A percentile compares a stretch with the other conserved stretches of the same genome.
Evolutionary conservation across 2,797 vertebrate genomes (phyloP).

Genomic region (Dermochelys coriacea): DNA sequence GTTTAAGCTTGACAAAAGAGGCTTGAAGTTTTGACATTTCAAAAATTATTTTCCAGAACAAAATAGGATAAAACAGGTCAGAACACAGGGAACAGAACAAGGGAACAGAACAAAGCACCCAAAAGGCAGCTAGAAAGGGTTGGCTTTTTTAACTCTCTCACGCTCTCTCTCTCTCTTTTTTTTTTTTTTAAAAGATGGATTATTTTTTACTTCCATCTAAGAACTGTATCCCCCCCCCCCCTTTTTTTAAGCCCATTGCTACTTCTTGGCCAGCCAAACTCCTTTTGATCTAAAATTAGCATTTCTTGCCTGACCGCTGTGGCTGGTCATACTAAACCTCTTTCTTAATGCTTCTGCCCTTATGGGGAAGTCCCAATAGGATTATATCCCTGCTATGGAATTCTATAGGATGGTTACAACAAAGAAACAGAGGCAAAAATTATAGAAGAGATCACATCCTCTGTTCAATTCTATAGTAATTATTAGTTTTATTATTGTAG

Average conservation of each 20-base stretch:
- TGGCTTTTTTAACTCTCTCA: conserved; percentile 41
- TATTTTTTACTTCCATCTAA: conserved; percentile 36
- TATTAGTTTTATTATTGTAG: neutral
- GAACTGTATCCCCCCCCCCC: conserved; percentile 3
- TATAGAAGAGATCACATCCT: conserved; percentile 9
- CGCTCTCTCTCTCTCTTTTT: neutral
- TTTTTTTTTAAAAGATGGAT: conserved; percentile 30
- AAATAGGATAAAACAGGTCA: conserved; percentile 68
- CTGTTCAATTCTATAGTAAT: neutral
- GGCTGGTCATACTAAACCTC: conserved; percentile 20
- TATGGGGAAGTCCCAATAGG: neutral
- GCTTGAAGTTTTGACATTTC: conserved; percentile 76
- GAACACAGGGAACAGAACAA: conserved; percentile 66
- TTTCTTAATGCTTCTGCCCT: conserved; percentile 23
- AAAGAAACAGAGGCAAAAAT: neutral
- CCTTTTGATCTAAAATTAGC: conserved; percentile 64
- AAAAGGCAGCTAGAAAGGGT: conserved; percentile 59
- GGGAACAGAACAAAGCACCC: conserved; percentile 73
- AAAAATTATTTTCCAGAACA: conserved; percentile 72
- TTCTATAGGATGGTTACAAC: neutral
- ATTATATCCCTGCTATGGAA: neutral
- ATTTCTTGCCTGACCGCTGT: conserved; percentile 15
- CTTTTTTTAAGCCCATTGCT: conserved; percentile 42
- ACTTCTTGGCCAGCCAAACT: conserved; percentile 33
- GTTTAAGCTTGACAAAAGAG: conserved; percentile 71